These are phyloP conservation scores for Galagoides demidoff DNA, from an alignment of 2,797 vertebrate species.

Conservation along the genomic window DNA sequence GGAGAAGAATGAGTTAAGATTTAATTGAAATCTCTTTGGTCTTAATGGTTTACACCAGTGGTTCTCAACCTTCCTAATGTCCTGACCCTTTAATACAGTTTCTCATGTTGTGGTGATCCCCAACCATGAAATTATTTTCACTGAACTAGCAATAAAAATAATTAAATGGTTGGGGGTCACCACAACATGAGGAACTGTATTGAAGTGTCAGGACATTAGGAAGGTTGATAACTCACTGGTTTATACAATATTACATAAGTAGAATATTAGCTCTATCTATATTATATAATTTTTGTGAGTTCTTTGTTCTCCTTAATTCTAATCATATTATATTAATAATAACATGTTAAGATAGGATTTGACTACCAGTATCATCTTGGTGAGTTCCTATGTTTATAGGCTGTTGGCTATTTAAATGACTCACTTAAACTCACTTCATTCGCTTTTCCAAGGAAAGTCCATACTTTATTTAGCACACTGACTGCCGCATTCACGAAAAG, in stretches of 20 bases:
- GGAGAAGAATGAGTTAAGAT: neutral
- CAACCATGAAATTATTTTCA: too few species aligned
- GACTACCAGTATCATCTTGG: neutral
- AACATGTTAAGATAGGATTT: neutral
- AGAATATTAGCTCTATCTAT: neutral
- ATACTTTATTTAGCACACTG: neutral
- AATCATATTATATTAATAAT: neutral
- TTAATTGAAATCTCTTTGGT: neutral
- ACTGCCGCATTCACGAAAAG: too few species aligned
- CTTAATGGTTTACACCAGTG: neutral
- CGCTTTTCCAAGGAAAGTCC: neutral
- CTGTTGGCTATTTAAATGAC: neutral
- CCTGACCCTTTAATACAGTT: too few species aligned
- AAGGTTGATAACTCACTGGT: too few species aligned
- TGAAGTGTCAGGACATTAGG: too few species aligned
- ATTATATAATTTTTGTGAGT: neutral
- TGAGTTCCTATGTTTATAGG: slow-evolving; percentile 26
- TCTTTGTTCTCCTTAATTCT: slow-evolving; percentile 7
- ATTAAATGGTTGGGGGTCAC: too few species aligned
- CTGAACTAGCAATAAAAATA: too few species aligned
- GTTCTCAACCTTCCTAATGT: too few species aligned
- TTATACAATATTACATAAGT: neutral
- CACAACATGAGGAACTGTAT: too few species aligned
- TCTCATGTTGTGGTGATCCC: too few species aligned
- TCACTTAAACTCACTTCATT: neutral